Evolutionary conservation across 2,113 vertebrate genomes (phyloP).

Genomic region (Cynopterus brachyotis): DNA sequence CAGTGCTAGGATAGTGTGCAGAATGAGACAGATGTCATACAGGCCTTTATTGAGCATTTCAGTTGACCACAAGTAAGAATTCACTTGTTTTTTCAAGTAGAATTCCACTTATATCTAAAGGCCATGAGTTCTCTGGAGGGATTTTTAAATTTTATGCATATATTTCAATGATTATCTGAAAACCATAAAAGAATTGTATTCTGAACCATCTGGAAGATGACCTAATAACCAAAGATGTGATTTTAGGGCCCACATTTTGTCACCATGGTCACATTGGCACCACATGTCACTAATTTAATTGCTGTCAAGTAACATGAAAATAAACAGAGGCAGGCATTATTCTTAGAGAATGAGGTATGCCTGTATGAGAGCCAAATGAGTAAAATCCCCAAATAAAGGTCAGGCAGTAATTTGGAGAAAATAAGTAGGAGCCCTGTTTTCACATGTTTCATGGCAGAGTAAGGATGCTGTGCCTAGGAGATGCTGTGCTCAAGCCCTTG

Average conservation of each 20-base stretch:
- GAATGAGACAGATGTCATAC: neutral
- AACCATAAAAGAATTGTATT: neutral
- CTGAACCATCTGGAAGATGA: neutral
- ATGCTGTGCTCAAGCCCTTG: neutral
- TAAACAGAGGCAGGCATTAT: neutral
- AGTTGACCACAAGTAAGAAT: neutral
- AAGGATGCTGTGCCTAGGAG: neutral
- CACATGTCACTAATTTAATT: neutral
- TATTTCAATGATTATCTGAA: neutral
- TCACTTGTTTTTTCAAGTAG: neutral
- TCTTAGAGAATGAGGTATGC: neutral
- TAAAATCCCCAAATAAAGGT: neutral
- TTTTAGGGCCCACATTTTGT: neutral
- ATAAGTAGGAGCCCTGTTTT: neutral
- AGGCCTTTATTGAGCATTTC: neutral
- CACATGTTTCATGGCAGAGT: rapidly evolving
- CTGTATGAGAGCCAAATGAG: neutral
- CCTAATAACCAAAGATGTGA: neutral
- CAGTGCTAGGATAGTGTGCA: neutral
- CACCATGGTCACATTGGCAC: neutral
- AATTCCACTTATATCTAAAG: neutral
- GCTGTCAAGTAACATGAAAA: neutral
- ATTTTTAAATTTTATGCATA: neutral
- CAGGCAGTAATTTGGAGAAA: no score
- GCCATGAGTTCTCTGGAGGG: neutral